A percentile compares a stretch with the other conserved stretches of the same genome.
Evolutionary conservation across 1,140 invertebrate genomes (phyloP).

Genomic region (Luehdorfia chinensis): DNA sequence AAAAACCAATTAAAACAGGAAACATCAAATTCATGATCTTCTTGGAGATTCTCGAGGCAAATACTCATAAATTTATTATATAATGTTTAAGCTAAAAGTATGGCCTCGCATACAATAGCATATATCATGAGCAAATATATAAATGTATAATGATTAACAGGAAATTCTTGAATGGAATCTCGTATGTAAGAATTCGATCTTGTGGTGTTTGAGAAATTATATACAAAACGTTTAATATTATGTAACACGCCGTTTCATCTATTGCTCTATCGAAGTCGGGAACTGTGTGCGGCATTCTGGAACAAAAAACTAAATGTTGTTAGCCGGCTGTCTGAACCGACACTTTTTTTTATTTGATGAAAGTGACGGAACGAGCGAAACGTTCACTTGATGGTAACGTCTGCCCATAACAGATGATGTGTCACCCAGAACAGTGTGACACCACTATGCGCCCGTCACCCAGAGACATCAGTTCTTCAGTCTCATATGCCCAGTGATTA

Average conservation of each 20-base stretch:
- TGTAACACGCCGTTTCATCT: constrained; percentile 38
- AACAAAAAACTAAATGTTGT: constrained; percentile 14
- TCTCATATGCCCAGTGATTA: too few species aligned
- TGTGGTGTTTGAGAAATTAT: constrained; percentile 18
- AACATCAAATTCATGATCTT: not conserved
- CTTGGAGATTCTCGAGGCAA: constrained; percentile 6
- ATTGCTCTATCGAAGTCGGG: constrained; percentile 21
- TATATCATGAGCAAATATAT: not conserved
- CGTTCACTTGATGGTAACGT: too few species aligned
- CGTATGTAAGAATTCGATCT: constrained; percentile 11
- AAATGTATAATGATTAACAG: not conserved
- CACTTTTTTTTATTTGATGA: too few species aligned
- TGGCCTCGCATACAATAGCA: not conserved
- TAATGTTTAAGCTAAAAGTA: not conserved
- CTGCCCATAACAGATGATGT: too few species aligned
- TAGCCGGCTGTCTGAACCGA: too few species aligned
- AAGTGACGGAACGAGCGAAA: too few species aligned
- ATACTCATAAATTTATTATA: constrained; percentile 1
- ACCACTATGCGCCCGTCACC: too few species aligned
- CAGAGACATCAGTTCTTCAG: too few species aligned
- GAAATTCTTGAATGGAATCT: constrained; percentile 20
- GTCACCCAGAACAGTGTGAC: too few species aligned
- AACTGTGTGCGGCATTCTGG: constrained; percentile 26
- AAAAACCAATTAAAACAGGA: constrained; percentile 1
- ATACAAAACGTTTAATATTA: constrained; percentile 38